Base-by-base conservation (phyloP, 2,888 invertebrate species). In the Cephus pulcher region DNA sequence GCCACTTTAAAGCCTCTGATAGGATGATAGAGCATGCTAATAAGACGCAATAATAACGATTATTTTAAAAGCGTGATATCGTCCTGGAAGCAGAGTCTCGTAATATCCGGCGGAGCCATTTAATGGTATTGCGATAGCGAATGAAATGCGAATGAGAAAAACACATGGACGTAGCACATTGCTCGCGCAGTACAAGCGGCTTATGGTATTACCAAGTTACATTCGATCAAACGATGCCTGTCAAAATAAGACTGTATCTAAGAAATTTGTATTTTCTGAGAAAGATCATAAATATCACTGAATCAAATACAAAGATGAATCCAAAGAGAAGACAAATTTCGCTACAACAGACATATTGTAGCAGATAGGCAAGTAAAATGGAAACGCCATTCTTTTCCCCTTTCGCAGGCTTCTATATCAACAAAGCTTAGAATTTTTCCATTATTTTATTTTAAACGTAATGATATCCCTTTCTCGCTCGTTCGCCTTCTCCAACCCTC, bases 1-100 rank as follows among this genome's bases (percentile, higher is more conserved):
- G 56, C 32, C 76, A 82, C 84, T 83, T 84, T 85, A 84, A 87
- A 84, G 82, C 83, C 84, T 83, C 86, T 86, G 89, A 89, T 88
- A 86, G 85, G 82, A 85, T 86, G 88, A 88, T 88, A 87, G 86
- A 85, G 87, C 88, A 88, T 87, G 88, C 88, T 89, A 89, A 89
- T 89, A 87, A 88, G 86, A 82, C 85, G 84, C 86, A 87, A 86
- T 87, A 87, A 86, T 87, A 86, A 87, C 86, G 89, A 89, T 89
- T 86, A 87, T 86, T 87, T 86, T 83, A 84, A 85, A 85, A 78
- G 71, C 37, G 37, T 78, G 37, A 78, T 69, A 78, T 78, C 37
- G 71, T 70, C 37, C 34, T 74, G 69, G 34, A 75, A 77, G 40
- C 74, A 34, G 56, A 68, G 70, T n/a, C 69, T 35, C 70, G 69